Base-by-base conservation (phyloP, 2,113 vertebrate species). In the Heterotilapia buettikoferi region DNA sequence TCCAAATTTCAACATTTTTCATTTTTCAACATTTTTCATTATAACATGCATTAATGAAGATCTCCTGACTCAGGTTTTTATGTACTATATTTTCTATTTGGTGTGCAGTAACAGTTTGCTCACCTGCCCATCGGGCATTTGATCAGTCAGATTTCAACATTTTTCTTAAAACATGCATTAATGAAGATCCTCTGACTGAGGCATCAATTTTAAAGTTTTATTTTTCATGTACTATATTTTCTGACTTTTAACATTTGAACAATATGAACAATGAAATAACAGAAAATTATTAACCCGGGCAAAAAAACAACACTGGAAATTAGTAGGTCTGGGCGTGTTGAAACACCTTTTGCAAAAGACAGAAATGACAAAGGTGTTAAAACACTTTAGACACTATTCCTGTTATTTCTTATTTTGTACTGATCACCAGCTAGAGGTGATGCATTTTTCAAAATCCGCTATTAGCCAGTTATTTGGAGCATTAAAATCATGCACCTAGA, bases 1-100 rank as follows among this genome's bases (percentile, higher is more conserved):
- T 53, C 19, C 1, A 53, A 53, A 21, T 53, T 0, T 53, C 5
- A 56, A 54, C 53, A 54, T 53, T 53, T 21, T 21, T 6, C 9
- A 53, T 53, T 53, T 53, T 53, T 53, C 52, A 0, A 21, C 9
- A 54, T 24, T 24, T 13, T 56, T 56, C 0, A 56, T 56, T 56
- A 56, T 56, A 56, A 54, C 52, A 6, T 54, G 52, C n/a, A n/a
- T n/a, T n/a, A n/a, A 21, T 21, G n/a, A 53, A 6, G 19, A 53
- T 11, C 19, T 11, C 52, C 19, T 54, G 53, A 54, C 53, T 24
- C n/a, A 12, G 2, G n/a, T 54, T 54, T 54, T 54, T 54, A 54
- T 12, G n/a, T 6, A 24, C n/a, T 2, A 54, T 54, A 54, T 24
- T 0, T 0, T 54, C 53, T 24, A 54, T 43, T 26, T 3, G 0